These are phyloP conservation scores for Muraenolepis orangiensis DNA, from an alignment of 2,797 vertebrate species.

Conservation along the genomic window DNA sequence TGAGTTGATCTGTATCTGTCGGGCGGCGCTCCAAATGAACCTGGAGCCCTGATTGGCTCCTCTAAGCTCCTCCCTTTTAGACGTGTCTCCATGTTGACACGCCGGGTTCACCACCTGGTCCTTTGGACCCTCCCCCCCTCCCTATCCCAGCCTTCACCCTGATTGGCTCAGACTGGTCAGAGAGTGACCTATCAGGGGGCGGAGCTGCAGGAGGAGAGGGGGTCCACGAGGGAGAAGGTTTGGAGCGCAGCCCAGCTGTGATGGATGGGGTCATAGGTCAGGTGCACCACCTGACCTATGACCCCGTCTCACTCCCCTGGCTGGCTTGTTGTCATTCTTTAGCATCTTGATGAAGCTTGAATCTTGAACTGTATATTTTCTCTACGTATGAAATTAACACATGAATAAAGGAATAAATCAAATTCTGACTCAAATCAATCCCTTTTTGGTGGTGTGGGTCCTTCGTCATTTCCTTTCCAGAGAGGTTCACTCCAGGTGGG, in stretches of 20 bases:
- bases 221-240: neutral
- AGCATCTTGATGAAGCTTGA: slow-evolving; percentile 65
- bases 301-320: neutral
- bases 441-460: neutral
- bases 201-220: neutral
- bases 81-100: too few species aligned
- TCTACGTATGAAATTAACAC: slow-evolving; percentile 64
- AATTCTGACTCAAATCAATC: neutral
- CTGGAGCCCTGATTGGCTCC: neutral
- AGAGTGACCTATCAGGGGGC: neutral
- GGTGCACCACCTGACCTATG: neutral
- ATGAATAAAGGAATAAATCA: slow-evolving; percentile 49
- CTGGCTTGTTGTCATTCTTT: slow-evolving; percentile 41
- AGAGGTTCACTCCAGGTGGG: too few species aligned
- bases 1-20: neutral
- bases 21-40: neutral
- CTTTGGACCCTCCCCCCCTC: too few species aligned
- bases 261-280: neutral
- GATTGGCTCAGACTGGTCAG: neutral
- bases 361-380: slow-evolving; percentile 69
- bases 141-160: neutral
- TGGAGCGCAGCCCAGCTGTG: neutral
- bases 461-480: too few species aligned
- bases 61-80: neutral
- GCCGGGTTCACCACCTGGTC: too few species aligned